Base-by-base conservation (phyloP, 2,888 invertebrate species). In the Linhomoeus sp. region DNA sequence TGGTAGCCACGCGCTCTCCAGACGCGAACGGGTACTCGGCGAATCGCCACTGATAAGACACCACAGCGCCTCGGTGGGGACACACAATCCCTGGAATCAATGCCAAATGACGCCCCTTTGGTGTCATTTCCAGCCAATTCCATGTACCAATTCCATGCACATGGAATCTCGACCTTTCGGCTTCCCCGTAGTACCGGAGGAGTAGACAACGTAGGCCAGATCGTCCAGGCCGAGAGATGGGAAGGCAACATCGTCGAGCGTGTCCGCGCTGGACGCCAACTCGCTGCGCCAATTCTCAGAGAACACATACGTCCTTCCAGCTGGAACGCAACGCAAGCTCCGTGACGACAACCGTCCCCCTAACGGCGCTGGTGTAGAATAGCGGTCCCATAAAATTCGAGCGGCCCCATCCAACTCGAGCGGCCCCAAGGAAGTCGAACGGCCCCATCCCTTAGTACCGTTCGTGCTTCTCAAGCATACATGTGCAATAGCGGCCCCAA, bases 111-210 rank as follows among this genome's bases (percentile, higher is more conserved):
- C 12, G 9, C 12, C 12, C 9, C 12, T 12, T 9, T 12, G 33
- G 15, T 33, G 9, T 12, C 12, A 33, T 15, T 33, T 9, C 12
- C 33, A 9, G 12, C 33, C 9, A 9, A 33, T 33, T 33, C 15
- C 33, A 12, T 15, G 15, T 33, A 33, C 9, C 33, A 9, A 33
- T 33, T 33, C 15, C 15, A 12, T 33, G 33, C 9, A 33, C 15
- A 33, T 33, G 33, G 12, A 33, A 12, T n/a, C n/a, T n/a, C 23
- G 35, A 64, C 68, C 68, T 60, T 68, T 68, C 5, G 68, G 68
- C 53, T 65, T 65, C 1, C 68, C 68, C 3, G 68, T 68, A 12
- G 68, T 69, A 2, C 68, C 68, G 5, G 67, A 67, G 1, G 66
- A 66, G 52, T 68, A 68, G 9, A 68, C 67, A 43, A 65, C 56